Evolutionary conservation across 2,113 vertebrate genomes (phyloP).

Genomic region (Vombatus ursinus): DNA sequence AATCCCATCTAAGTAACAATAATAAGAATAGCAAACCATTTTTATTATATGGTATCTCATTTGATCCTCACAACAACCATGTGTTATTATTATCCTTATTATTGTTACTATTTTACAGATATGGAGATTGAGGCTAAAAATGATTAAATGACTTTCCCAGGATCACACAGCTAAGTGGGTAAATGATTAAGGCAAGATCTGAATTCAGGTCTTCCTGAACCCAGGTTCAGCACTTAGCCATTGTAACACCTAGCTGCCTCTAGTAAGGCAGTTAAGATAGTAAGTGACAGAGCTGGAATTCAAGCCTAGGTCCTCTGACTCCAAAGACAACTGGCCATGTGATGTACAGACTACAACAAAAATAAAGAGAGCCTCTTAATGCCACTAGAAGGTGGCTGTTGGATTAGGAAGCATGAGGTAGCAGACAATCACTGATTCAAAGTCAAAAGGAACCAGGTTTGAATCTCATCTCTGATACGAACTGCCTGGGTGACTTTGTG

Average conservation of each 20-base stretch:
- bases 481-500: no score
- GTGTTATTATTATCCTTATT: neutral
- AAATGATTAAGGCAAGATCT: neutral
- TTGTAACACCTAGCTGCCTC: neutral
- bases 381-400: no score
- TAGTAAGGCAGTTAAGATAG: neutral
- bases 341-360: neutral
- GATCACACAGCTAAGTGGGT: neutral
- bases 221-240: neutral
- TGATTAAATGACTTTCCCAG: neutral
- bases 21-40: neutral
- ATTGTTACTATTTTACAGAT: neutral
- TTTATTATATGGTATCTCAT: neutral
- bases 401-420: neutral
- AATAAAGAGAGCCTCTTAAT: neutral
- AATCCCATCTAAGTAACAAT: neutral
- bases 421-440: neutral
- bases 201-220: neutral
- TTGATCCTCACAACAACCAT: neutral
- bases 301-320: neutral
- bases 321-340: neutral
- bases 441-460: neutral
- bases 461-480: neutral
- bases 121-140: neutral
- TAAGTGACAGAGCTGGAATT: constrained; percentile 3